phyloP scores from a whole-genome alignment of 2,797 vertebrate genomes.

The Phalanger gymnotis region DNA sequence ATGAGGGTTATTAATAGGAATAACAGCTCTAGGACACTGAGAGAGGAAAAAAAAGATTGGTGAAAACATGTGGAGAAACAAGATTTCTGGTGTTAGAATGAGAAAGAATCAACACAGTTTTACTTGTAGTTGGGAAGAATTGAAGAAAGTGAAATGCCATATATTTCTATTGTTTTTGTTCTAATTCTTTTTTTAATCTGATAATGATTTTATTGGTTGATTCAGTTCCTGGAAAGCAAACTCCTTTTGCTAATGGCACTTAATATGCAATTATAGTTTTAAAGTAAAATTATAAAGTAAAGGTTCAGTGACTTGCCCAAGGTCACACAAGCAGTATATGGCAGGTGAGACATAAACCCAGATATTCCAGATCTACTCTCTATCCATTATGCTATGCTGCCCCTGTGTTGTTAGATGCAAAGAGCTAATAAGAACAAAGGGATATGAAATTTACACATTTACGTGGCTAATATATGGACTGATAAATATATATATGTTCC shows the following conservation, averaged over 20 bases:
- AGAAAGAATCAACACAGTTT: not conserved
- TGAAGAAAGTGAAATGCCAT: not conserved
- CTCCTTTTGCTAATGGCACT: not conserved
- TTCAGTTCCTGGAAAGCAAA: not conserved
- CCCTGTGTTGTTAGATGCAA: not conserved
- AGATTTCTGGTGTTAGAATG: not conserved
- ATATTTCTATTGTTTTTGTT: not conserved
- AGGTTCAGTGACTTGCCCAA: not conserved
- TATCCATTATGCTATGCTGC: not conserved
- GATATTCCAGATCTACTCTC: not conserved
- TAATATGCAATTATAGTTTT: not conserved
- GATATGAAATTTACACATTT: not conserved
- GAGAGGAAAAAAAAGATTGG: not conserved
- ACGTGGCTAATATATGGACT: not conserved
- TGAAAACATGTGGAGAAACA: not conserved
- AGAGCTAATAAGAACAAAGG: not conserved
- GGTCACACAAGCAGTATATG: not conserved
- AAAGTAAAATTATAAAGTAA: not conserved
- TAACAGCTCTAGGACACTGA: not conserved
- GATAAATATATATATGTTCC: no score
- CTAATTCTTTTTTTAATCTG: not conserved
- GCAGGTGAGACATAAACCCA: not conserved
- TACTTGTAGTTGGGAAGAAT: not conserved
- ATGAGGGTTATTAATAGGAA: not conserved
- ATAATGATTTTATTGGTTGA: not conserved